Conservation (phyloP, 1,140 invertebrate genomes). For the Dolichoris vasculosae region DNA sequence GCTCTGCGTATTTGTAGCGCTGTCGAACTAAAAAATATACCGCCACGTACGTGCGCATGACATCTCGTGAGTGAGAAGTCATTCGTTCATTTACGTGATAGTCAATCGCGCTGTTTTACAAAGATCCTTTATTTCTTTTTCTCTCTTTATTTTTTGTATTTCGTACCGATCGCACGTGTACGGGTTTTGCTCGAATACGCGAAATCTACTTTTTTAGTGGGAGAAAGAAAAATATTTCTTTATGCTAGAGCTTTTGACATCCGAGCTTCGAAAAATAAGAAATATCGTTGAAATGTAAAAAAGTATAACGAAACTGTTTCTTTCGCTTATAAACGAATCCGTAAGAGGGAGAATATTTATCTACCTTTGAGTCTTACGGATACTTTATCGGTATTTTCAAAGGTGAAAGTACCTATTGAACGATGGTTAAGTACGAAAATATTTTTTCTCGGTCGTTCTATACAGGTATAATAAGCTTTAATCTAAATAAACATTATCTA, state of each 20-base stretch:
- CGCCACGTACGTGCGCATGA: neutral
- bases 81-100: neutral
- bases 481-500: neutral
- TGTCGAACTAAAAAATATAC: neutral
- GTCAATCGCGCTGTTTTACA: neutral
- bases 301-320: neutral
- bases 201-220: neutral
- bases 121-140: neutral
- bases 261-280: neutral
- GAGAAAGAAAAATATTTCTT: neutral
- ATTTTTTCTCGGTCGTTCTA: neutral
- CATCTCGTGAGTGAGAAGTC: conserved; percentile 29
- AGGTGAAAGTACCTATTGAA: neutral
- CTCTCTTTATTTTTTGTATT: neutral
- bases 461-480: neutral
- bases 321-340: neutral
- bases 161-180: neutral
- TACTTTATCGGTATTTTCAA: neutral
- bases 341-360: neutral
- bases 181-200: neutral
- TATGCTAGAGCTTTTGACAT: neutral
- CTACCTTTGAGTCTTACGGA: neutral
- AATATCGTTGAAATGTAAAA: neutral
- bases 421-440: neutral
- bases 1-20: neutral